Percentiles rank a stretch among this genome's conserved stretches.
phyloP scores from a whole-genome alignment of 2,113 vertebrate genomes.

The Fregetta grallaria region DNA sequence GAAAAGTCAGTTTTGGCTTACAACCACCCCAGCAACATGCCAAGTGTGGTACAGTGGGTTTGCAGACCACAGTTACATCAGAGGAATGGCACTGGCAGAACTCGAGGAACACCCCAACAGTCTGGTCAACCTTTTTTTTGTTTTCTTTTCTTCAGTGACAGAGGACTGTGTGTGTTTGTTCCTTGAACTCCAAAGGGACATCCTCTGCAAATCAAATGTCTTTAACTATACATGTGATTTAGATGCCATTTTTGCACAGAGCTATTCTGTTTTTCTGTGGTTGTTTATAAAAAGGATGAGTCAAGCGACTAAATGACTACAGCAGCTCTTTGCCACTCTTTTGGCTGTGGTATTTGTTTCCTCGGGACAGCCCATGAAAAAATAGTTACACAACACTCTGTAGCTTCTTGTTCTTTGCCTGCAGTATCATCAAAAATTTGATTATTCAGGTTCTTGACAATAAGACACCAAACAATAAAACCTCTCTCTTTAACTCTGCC shows the following conservation, averaged over 20 bases:
- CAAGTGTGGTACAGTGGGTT: neutral
- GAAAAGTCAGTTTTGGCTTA: neutral
- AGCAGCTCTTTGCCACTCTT: neutral
- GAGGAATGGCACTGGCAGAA: neutral
- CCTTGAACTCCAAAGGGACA: neutral
- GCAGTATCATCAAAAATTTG: slow-evolving; percentile 5
- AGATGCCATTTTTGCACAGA: neutral
- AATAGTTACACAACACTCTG: neutral
- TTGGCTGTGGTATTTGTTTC: neutral
- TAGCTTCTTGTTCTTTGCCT: neutral
- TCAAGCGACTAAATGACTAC: neutral
- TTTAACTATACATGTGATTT: neutral
- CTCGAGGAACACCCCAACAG: neutral
- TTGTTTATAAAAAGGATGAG: neutral
- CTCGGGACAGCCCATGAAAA: neutral
- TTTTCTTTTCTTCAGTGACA: neutral
- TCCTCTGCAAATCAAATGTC: neutral
- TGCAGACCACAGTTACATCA: neutral
- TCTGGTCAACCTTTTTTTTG: neutral
- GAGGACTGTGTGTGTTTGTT: neutral
- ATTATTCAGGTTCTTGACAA: neutral
- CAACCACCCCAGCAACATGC: neutral
- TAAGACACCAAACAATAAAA: neutral
- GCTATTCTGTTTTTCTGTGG: neutral
- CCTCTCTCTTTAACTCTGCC: neutral